Percentiles rank a stretch among this genome's conserved stretches.
Evolutionary conservation across 1,140 invertebrate genomes (phyloP).

Genomic region (Dendrolimus punctatus): DNA sequence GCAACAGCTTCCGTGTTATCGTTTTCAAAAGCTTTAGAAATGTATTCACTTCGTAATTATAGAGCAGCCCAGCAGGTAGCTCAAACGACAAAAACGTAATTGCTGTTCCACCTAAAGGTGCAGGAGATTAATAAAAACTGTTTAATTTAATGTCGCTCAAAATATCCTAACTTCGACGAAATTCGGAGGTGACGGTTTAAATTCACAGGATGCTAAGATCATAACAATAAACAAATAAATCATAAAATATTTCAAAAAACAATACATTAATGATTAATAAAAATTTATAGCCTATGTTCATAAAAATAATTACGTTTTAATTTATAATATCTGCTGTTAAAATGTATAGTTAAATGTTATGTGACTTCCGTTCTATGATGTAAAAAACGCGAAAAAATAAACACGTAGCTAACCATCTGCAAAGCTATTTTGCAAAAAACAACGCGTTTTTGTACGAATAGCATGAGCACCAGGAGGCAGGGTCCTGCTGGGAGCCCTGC

Average conservation of each 20-base stretch:
- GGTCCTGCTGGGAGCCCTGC: conserved; percentile 30
- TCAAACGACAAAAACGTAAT: conserved; percentile 44
- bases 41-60: conserved; percentile 65
- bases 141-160: neutral
- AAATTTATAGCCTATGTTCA: no score
- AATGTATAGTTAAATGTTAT: no score
- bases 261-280: neutral
- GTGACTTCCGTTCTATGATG: no score
- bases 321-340: no score
- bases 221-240: no score
- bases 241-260: neutral
- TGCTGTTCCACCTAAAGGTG: conserved; percentile 39
- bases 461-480: conserved; percentile 19
- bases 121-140: conserved; percentile 12
- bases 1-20: conserved; percentile 68
- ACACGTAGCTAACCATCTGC: conserved; percentile 16
- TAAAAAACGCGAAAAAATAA: conserved; percentile 4
- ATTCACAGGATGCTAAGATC: no score
- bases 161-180: neutral
- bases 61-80: conserved; percentile 62
- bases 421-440: conserved; percentile 23
- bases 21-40: conserved; percentile 64
- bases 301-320: no score
- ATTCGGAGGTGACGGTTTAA: no score
- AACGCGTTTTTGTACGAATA: conserved; percentile 41